Conservation (phyloP, 2,888 invertebrate species). For the Cecidostiba fungosa region DNA sequence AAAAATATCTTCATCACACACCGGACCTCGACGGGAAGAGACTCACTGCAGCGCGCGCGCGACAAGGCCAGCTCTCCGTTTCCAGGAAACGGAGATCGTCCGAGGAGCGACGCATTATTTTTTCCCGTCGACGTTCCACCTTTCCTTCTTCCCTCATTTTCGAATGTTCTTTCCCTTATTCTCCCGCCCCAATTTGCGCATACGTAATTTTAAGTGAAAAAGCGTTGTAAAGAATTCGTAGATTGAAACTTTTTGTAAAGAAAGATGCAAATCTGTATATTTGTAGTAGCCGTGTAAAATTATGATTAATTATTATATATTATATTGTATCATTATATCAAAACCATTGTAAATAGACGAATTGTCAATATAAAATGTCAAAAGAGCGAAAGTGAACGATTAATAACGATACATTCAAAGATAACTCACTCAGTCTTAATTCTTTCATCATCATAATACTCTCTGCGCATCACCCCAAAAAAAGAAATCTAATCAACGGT, state of each 20-base stretch:
- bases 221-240: slow-evolving; percentile 73
- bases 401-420: slow-evolving; percentile 78
- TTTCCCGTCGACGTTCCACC: slow-evolving; percentile 51
- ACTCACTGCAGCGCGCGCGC: neutral
- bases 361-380: slow-evolving; percentile 77
- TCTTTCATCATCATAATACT: slow-evolving; percentile 41
- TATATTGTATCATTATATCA: slow-evolving; percentile 71
- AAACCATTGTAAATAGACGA: slow-evolving; percentile 68
- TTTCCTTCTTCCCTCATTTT: slow-evolving; percentile 48
- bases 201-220: slow-evolving; percentile 63
- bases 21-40: slow-evolving; percentile 44
- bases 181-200: slow-evolving; percentile 57
- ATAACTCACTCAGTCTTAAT: slow-evolving; percentile 58
- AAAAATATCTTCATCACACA: slow-evolving; percentile 27
- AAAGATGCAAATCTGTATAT: slow-evolving; percentile 76
- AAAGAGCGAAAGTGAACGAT: slow-evolving; percentile 76
- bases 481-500: too few relatives aligned
- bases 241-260: slow-evolving; percentile 71
- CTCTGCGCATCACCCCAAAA: neutral
- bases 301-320: slow-evolving; percentile 74
- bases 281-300: slow-evolving; percentile 78
- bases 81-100: slow-evolving; percentile 40
- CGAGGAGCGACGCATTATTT: slow-evolving; percentile 27
- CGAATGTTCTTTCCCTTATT: slow-evolving; percentile 61
- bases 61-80: slow-evolving; percentile 14